These are phyloP conservation scores for Barbus barbus DNA, from an alignment of 2,113 vertebrate species.

Conservation along the genomic window DNA sequence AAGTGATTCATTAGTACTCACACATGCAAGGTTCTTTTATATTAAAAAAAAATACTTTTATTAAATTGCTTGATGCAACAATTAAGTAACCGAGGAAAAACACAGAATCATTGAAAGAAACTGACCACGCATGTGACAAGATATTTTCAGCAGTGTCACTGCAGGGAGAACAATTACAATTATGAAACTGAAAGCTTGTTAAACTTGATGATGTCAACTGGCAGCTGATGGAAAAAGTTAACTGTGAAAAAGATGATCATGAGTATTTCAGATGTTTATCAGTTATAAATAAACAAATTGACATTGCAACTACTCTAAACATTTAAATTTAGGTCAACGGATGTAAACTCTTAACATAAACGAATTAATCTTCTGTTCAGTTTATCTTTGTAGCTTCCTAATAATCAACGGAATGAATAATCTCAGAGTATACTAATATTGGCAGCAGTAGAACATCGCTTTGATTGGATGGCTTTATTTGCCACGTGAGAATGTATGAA, in stretches of 20 bases:
- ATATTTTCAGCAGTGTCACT: neutral
- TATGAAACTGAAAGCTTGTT: neutral
- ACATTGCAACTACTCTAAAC: neutral
- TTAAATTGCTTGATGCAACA: neutral
- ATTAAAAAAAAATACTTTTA: neutral
- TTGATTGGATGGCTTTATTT: neutral
- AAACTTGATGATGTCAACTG: neutral
- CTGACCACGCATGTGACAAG: neutral
- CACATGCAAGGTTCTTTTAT: neutral
- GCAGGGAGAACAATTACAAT: neutral
- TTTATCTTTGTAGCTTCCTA: neutral
- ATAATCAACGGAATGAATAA: neutral
- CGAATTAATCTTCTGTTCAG: neutral
- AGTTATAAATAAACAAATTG: neutral
- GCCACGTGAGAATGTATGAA: neutral
- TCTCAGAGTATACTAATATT: too few relatives aligned
- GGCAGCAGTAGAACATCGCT: neutral
- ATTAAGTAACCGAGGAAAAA: neutral
- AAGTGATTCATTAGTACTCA: neutral
- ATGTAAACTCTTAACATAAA: neutral
- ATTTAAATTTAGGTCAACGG: neutral
- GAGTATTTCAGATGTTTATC: neutral
- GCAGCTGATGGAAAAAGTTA: neutral
- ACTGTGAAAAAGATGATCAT: neutral
- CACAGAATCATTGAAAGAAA: neutral